Percentiles rank a stretch among this genome's conserved stretches.
phyloP scores from a whole-genome alignment of 2,888 invertebrate species.

The Cryptus armator region DNA sequence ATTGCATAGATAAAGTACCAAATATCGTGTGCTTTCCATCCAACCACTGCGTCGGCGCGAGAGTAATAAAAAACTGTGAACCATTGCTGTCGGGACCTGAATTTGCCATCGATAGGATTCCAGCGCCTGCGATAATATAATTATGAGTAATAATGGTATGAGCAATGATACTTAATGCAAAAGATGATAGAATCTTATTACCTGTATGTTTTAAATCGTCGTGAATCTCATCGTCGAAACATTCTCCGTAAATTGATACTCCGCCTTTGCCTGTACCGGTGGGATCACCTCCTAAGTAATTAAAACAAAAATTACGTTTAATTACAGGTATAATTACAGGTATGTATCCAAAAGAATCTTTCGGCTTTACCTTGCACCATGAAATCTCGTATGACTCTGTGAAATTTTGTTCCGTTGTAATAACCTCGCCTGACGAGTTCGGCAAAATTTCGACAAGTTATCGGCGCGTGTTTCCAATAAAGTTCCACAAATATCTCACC shows the following conservation, averaged over 20 bases:
- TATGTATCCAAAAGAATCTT: neutral
- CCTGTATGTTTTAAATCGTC: slow-evolving; percentile 98
- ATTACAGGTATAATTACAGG: neutral
- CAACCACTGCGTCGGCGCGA: slow-evolving; percentile 98
- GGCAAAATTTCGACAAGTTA: slow-evolving; percentile 98
- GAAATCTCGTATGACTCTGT: slow-evolving; percentile 97
- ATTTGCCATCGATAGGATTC: slow-evolving; percentile 97
- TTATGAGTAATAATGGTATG: no score
- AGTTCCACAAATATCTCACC: slow-evolving; percentile 96
- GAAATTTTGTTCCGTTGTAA: slow-evolving; percentile 98
- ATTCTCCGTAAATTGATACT: slow-evolving; percentile 97
- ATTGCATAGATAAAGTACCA: slow-evolving; percentile 85
- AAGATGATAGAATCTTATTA: slow-evolving; percentile 73
- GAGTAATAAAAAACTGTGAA: slow-evolving; percentile 98
- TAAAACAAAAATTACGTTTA: slow-evolving; percentile 6
- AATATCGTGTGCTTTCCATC: slow-evolving; percentile 99
- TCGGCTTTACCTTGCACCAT: slow-evolving; percentile 92
- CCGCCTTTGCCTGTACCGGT: slow-evolving; percentile 99
- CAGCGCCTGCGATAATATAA: slow-evolving; percentile 86
- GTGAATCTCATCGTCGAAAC: slow-evolving; percentile 98
- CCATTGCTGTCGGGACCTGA: slow-evolving; percentile 98
- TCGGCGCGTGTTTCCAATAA: slow-evolving; percentile 99
- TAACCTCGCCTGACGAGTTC: slow-evolving; percentile 97
- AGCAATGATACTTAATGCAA: neutral
- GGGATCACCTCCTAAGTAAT: slow-evolving; percentile 93